phyloP scores from a whole-genome alignment of 2,113 vertebrate genomes.

The Rousettus leschenaultii region DNA sequence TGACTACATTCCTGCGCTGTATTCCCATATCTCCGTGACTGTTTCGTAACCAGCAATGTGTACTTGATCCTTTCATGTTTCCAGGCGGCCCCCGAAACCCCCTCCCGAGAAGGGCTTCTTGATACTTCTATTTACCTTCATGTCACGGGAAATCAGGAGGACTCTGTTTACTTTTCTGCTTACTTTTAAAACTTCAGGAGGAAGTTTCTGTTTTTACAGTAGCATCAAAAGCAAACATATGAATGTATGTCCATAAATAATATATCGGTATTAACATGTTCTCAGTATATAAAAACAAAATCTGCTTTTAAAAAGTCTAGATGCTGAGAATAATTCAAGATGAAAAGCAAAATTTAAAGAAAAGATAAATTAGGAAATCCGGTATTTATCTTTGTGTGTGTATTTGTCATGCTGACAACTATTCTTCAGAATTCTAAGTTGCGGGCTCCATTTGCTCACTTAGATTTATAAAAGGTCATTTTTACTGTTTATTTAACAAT shows the following conservation, averaged over 20 bases:
- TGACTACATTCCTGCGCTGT: too few relatives aligned
- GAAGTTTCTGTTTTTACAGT: neutral
- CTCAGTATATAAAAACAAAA: neutral
- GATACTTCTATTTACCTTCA: neutral
- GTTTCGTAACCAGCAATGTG: too few relatives aligned
- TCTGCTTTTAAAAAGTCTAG: neutral
- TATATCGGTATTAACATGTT: neutral
- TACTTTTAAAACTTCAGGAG: neutral
- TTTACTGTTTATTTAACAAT: neutral
- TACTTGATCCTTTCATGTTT: too few relatives aligned
- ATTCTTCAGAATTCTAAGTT: neutral
- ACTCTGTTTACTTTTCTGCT: neutral
- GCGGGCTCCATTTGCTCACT: neutral
- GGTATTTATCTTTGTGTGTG: neutral
- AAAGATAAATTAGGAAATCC: neutral
- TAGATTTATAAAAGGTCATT: neutral
- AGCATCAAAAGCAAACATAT: neutral
- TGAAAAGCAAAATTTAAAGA: neutral
- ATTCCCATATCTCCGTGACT: too few relatives aligned
- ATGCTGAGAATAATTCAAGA: neutral
- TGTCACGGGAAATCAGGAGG: neutral
- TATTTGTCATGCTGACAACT: neutral
- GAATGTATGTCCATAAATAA: neutral
- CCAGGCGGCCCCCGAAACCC: too few relatives aligned
- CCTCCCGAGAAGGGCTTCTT: neutral